These are phyloP conservation scores for Plectus sambesii DNA, from an alignment of 1,140 invertebrate species.

Conservation along the genomic window DNA sequence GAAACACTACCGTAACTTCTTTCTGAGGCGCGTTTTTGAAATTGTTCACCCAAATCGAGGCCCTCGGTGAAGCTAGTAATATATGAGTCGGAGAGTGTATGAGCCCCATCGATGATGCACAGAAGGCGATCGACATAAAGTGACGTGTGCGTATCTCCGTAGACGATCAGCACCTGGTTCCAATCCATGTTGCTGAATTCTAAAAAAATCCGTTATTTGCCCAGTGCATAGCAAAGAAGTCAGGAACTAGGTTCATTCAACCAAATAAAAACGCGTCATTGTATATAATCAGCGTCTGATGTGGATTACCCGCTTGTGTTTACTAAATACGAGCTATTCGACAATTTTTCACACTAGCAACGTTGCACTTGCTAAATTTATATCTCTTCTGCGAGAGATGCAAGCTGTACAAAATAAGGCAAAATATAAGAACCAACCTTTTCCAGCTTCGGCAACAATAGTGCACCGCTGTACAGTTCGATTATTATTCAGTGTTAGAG, in stretches of 20 bases:
- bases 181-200: conserved; percentile 36
- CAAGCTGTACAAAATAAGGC: too few species aligned
- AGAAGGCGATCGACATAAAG: conserved; percentile 27
- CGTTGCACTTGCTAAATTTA: conserved; percentile 6
- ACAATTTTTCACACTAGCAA: too few species aligned
- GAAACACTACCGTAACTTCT: not conserved
- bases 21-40: not conserved
- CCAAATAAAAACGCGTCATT: too few species aligned
- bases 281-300: too few species aligned
- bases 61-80: conserved; percentile 16
- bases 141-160: conserved; percentile 10
- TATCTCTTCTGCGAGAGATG: too few species aligned
- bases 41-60: not conserved
- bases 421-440: conserved; percentile 17
- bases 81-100: conserved; percentile 12
- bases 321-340: too few species aligned
- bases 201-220: conserved; percentile 15
- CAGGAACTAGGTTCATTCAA: too few species aligned
- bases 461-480: conserved; percentile 22
- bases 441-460: conserved; percentile 15
- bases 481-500: conserved; percentile 31
- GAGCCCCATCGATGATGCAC: conserved; percentile 23
- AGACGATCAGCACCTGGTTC: conserved; percentile 28
- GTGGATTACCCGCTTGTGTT: too few species aligned
- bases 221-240: not conserved